A percentile compares a stretch with the other conserved stretches of the same genome.
phyloP scores from a whole-genome alignment of 2,113 vertebrate species.

The Corvus hawaiiensis region DNA sequence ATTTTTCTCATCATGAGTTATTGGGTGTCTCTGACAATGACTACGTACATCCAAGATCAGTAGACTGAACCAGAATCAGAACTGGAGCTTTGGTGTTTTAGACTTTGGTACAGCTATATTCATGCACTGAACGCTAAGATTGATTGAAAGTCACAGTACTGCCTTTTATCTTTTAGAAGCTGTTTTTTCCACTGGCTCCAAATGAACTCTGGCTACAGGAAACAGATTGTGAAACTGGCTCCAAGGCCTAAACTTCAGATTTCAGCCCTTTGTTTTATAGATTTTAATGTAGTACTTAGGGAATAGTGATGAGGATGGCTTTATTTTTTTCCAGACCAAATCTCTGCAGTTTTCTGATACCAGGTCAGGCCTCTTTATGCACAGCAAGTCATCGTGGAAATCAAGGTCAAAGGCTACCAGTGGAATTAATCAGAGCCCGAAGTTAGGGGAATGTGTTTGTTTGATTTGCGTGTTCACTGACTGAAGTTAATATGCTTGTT shows the following conservation, averaged over 20 bases:
- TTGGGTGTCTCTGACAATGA: neutral
- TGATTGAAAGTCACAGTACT: conserved; percentile 29
- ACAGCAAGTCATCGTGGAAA: conserved; percentile 46
- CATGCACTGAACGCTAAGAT: neutral
- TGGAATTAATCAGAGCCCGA: conserved; percentile 28
- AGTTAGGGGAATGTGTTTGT: conserved; percentile 25
- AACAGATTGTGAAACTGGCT: conserved; percentile 66
- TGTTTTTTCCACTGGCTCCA: conserved; percentile 62
- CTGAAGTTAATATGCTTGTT: conserved; percentile 30
- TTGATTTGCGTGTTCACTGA: neutral
- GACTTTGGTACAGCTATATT: neutral
- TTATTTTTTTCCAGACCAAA: conserved; percentile 50
- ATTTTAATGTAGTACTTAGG: conserved; percentile 13
- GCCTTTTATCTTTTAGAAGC: conserved; percentile 57
- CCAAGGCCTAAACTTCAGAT: conserved; percentile 46
- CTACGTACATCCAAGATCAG: neutral
- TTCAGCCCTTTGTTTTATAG: conserved; percentile 55
- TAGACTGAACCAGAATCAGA: neutral
- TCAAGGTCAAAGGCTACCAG: conserved; percentile 46
- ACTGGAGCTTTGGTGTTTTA: neutral
- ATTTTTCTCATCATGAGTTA: neutral
- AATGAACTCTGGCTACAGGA: conserved; percentile 61
- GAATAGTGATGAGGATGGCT: conserved; percentile 30
- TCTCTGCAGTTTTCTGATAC: conserved; percentile 41
- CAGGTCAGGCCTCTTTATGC: neutral